Evolutionary conservation across 2,888 invertebrate genomes (phyloP).

Genomic region (Drosophila paucipuncta): DNA sequence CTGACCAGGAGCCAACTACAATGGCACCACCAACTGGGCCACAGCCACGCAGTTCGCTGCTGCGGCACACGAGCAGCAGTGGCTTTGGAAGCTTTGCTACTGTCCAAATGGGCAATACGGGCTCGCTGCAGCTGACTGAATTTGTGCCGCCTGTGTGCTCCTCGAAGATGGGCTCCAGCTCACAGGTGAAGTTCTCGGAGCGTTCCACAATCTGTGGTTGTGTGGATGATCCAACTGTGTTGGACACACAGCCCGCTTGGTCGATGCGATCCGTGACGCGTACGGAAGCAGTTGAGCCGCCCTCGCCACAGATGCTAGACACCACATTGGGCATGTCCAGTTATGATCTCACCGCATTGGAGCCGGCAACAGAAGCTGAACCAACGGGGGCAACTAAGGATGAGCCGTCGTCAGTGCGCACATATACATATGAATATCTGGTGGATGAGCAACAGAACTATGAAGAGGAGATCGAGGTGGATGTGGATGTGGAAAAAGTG

Average conservation of each 20-base stretch:
- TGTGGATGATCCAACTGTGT: slow-evolving; percentile 51
- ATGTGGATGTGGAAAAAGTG: neutral
- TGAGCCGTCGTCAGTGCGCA: neutral
- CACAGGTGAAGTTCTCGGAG: slow-evolving; percentile 70
- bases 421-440: slow-evolving; percentile 4
- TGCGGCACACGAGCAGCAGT: slow-evolving; percentile 48
- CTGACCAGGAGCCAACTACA: neutral
- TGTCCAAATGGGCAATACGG: slow-evolving; percentile 30
- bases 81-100: slow-evolving; percentile 63
- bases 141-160: slow-evolving; percentile 80
- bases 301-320: slow-evolving; percentile 59
- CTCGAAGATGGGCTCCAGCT: slow-evolving; percentile 69
- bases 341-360: slow-evolving; percentile 70
- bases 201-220: slow-evolving; percentile 77
- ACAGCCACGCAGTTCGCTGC: slow-evolving; percentile 65
- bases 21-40: slow-evolving; percentile 62
- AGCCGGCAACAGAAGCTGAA: slow-evolving; percentile 14
- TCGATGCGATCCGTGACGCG: neutral
- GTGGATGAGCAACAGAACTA: neutral
- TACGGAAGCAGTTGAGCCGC: neutral
- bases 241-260: slow-evolving; percentile 11
- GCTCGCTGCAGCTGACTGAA: slow-evolving; percentile 43
- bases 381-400: neutral
- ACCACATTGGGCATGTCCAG: slow-evolving; percentile 82
- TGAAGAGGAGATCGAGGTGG: neutral